phyloP scores from a whole-genome alignment of 1,140 invertebrate genomes.

The Drosophila carrolli region DNA sequence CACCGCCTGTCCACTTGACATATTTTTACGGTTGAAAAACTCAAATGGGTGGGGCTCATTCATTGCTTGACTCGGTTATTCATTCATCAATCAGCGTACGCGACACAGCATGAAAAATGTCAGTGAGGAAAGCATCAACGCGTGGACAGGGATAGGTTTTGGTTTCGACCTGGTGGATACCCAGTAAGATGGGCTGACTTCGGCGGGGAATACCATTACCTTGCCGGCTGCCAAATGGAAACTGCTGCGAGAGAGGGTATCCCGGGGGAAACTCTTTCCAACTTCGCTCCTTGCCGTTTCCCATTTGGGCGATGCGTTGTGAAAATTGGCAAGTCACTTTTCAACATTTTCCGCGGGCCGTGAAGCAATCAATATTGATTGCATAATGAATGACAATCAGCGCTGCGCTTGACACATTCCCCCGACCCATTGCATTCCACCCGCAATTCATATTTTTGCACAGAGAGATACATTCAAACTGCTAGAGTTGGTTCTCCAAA shows the following conservation, averaged over 20 bases:
- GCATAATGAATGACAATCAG: slow-evolving; percentile 81
- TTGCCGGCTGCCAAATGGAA: not conserved
- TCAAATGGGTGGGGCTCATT: slow-evolving; percentile 50
- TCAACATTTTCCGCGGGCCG: slow-evolving; percentile 58
- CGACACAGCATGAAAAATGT: slow-evolving; percentile 76
- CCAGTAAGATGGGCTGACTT: slow-evolving; percentile 18
- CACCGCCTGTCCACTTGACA: slow-evolving; percentile 59
- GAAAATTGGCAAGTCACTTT: slow-evolving; percentile 78
- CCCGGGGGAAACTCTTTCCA: slow-evolving; percentile 5
- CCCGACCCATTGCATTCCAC: not conserved
- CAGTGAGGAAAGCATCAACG: slow-evolving; percentile 41
- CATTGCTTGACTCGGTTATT: slow-evolving; percentile 68
- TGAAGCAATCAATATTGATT: slow-evolving; percentile 81
- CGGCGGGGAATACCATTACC: slow-evolving; percentile 4
- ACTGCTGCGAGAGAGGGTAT: slow-evolving; percentile 3
- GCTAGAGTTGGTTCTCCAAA: too few species aligned
- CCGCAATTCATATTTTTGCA: slow-evolving; percentile 14
- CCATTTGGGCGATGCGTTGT: slow-evolving; percentile 49
- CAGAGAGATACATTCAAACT: not conserved
- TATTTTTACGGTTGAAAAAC: slow-evolving; percentile 72
- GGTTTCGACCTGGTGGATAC: slow-evolving; percentile 16
- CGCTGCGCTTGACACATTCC: slow-evolving; percentile 66
- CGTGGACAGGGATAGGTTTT: slow-evolving; percentile 3
- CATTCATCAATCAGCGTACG: slow-evolving; percentile 77
- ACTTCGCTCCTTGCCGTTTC: slow-evolving; percentile 4